A percentile compares a stretch with the other conserved stretches of the same genome.
Conservation (phyloP, 2,113 vertebrate genomes). For the Halcyon senegalensis region DNA sequence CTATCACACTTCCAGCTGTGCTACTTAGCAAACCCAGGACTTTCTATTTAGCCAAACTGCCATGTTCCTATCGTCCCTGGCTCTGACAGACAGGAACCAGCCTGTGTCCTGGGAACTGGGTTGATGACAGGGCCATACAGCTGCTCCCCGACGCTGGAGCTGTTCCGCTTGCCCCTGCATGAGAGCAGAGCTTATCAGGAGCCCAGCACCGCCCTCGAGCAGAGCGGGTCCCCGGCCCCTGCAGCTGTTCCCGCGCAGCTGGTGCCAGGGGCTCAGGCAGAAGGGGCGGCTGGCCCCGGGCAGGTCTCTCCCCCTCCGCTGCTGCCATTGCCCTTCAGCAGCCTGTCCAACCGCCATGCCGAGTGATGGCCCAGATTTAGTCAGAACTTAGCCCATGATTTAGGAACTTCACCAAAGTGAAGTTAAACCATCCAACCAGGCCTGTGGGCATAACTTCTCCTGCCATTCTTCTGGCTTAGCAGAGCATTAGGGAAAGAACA, state of each 20-base stretch:
- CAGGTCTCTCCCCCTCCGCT: background rate
- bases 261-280: background rate
- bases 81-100: background rate
- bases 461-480: background rate
- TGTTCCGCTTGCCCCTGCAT: background rate
- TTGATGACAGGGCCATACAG: background rate
- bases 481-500: background rate
- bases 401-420: background rate
- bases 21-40: background rate
- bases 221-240: accelerated
- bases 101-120: background rate
- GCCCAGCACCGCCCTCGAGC: background rate
- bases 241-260: too few species aligned
- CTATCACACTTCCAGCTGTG: background rate
- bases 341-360: background rate
- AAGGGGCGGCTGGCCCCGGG: background rate
- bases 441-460: background rate
- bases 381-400: background rate
- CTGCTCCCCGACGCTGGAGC: background rate
- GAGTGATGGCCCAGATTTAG: background rate
- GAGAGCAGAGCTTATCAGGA: background rate
- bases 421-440: background rate
- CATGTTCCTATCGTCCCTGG: background rate
- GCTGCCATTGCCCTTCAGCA: background rate
- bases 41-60: background rate